A percentile compares a stretch with the other conserved stretches of the same genome.
Conservation (phyloP, 2,888 invertebrate genomes). For the Adela reaumurella region DNA sequence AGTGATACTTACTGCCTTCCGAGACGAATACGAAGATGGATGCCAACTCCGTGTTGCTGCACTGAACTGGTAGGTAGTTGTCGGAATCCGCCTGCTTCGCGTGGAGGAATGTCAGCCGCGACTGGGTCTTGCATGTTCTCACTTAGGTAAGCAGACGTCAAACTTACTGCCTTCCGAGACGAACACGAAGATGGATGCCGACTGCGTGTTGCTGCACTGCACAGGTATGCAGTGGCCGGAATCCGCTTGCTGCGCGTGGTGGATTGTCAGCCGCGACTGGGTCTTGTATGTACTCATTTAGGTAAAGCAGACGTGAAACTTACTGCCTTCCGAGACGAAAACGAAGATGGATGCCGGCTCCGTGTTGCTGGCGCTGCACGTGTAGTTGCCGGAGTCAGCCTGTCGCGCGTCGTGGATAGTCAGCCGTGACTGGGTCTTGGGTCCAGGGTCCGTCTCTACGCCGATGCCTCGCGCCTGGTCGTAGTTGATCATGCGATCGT, state of each 20-base stretch:
- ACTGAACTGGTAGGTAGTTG: too few species aligned
- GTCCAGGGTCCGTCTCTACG: slow-evolving; percentile 80
- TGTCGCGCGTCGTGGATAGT: slow-evolving; percentile 80
- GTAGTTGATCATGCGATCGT: slow-evolving; percentile 91
- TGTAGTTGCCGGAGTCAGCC: slow-evolving; percentile 87
- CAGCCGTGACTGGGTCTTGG: slow-evolving; percentile 80
- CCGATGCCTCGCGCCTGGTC: slow-evolving; percentile 78
- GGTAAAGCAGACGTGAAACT: too few species aligned
- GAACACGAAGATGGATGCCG: too few species aligned
- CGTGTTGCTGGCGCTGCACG: slow-evolving; percentile 85
- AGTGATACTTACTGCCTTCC: slow-evolving; percentile 65
- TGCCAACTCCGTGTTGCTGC: slow-evolving; percentile 86
- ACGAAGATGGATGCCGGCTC: slow-evolving; percentile 87
- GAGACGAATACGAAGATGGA: slow-evolving; percentile 88
- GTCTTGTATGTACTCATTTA: slow-evolving; percentile 53
- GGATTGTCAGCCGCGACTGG: slow-evolving; percentile 80
- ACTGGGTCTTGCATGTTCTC: too few species aligned
- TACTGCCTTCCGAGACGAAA: slow-evolving; percentile 85
- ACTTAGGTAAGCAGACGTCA: too few species aligned
- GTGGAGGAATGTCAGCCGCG: too few species aligned
- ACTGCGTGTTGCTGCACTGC: too few species aligned
- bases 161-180: too few species aligned
- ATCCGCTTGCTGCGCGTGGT: slow-evolving; percentile 77
- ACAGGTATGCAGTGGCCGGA: slow-evolving; percentile 91
- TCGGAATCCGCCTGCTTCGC: too few species aligned